Base-by-base conservation (phyloP, 1,140 invertebrate species). In the Drosophila malerkotliana region DNA sequence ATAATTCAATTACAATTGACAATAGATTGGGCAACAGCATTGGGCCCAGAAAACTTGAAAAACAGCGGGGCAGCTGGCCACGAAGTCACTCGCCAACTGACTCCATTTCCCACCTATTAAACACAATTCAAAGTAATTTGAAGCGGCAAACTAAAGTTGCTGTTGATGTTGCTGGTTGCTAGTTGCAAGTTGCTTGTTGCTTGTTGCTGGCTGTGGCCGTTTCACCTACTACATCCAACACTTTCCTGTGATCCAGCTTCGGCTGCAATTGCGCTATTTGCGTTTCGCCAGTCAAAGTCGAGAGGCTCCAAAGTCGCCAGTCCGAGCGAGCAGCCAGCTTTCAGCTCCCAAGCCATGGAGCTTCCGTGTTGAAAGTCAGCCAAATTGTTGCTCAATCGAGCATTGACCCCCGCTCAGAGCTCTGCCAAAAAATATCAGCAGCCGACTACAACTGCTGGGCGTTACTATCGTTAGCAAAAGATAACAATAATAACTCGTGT, bases 51-150 rank as follows among this genome's bases (percentile, higher is more conserved):
- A 53, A 10, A 28, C n/a, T 6, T 4, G 26, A 28, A 39, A 74
- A 48, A 63, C 73, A 57, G 49, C 61, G 56, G 68, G 52, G 59
- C 54, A 81, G 78, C 61, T 66, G 67, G 60, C 61, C 78, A 66
- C 64, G 53, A 45, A 62, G 63, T 79, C 63, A 58, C 66, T 79
- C 63, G 61, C 66, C 66, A 77, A 67, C 74, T 73, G 77, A 57
- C 83, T 82, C 73, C 82, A 73, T 85, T 85, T 88, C 82, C 83
- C 82, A 85, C 83, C 82, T 85, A 85, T 85, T 85, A 85, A 85
- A 79, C 82, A 82, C 83, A 88, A 88, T 85, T 85, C 83, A 85
- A 78, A 75, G 75, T 85, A 85, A 85, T 85, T 85, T 82, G 57
- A 82, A 87, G 66, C 74, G 62, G 61, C 74, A 47, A 30, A 39